Conservation (phyloP, 2,113 vertebrate species). For the Nicator chloris region DNA sequence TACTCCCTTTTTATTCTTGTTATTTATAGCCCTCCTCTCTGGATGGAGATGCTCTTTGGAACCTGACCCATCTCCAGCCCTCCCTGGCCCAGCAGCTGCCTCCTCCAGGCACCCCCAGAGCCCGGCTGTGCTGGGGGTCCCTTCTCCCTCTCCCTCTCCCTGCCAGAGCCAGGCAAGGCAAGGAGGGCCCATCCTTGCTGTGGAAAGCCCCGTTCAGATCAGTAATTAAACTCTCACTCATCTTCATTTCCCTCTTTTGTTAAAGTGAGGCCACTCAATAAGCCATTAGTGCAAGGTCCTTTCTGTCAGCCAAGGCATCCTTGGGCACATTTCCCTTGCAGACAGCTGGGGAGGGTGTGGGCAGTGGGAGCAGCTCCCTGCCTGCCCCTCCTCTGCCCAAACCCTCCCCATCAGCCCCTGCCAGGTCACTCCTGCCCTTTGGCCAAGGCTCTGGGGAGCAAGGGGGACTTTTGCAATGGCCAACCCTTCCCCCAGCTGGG, state of each 20-base stretch:
- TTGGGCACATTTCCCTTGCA: not conserved
- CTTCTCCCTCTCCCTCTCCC: not conserved
- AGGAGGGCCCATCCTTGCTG: accelerated
- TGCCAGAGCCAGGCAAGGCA: not conserved
- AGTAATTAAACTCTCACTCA: slow-evolving; percentile 48
- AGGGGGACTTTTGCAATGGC: not conserved
- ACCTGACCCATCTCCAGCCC: not conserved
- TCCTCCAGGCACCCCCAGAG: not conserved
- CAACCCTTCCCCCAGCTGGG: not conserved
- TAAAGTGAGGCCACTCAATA: slow-evolving; percentile 46
- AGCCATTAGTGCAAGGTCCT: slow-evolving; percentile 11
- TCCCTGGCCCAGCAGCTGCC: not conserved
- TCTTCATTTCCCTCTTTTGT: slow-evolving; percentile 47
- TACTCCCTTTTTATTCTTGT: slow-evolving; percentile 38
- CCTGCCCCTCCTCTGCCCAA: not conserved
- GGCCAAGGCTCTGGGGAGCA: not conserved
- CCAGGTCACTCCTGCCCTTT: not conserved
- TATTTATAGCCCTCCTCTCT: slow-evolving; percentile 22
- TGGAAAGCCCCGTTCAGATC: not conserved
- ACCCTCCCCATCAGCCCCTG: not conserved
- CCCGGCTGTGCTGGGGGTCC: not conserved
- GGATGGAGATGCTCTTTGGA: not conserved
- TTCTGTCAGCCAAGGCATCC: not conserved
- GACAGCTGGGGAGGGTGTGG: not conserved
- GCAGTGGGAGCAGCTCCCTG: not conserved